phyloP scores from a whole-genome alignment of 2,888 invertebrate species.

The Pachydiplax longipennis region DNA sequence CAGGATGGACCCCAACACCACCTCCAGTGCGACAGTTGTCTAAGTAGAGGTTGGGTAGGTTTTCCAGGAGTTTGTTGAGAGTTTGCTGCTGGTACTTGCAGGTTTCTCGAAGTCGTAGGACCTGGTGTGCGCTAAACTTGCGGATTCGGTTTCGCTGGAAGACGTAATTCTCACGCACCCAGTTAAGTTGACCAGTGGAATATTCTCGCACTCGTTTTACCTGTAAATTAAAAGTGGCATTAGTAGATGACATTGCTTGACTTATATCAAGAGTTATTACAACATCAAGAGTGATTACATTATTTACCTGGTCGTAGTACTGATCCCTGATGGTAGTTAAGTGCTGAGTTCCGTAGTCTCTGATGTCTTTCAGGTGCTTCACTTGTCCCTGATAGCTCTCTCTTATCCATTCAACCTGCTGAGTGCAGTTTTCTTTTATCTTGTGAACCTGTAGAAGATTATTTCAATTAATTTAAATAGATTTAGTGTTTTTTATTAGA shows the following conservation, averaged over 20 bases:
- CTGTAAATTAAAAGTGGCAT: constrained; percentile 63
- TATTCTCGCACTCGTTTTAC: constrained; percentile 91
- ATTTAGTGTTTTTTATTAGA: too few relatives aligned
- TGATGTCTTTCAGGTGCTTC: constrained; percentile 83
- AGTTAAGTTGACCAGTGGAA: constrained; percentile 87
- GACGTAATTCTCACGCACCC: constrained; percentile 94
- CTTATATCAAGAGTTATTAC: background rate
- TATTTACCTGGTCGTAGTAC: constrained; percentile 85
- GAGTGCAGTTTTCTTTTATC: constrained; percentile 91
- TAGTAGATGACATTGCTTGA: background rate
- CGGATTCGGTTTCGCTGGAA: constrained; percentile 93
- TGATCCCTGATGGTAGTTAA: constrained; percentile 86
- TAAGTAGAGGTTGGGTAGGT: constrained; percentile 87
- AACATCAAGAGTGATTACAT: background rate
- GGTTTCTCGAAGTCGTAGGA: constrained; percentile 86
- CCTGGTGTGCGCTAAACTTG: constrained; percentile 93
- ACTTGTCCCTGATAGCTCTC: constrained; percentile 90
- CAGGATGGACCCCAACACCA: constrained; percentile 78
- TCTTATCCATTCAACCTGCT: constrained; percentile 93
- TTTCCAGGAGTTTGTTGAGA: constrained; percentile 91
- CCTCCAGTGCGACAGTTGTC: constrained; percentile 84
- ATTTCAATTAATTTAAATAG: constrained; percentile 34
- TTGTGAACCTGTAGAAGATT: constrained; percentile 72
- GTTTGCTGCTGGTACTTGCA: constrained; percentile 97
- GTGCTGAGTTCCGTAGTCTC: constrained; percentile 91